A percentile compares a stretch with the other conserved stretches of the same genome.
phyloP scores from a whole-genome alignment of 2,888 invertebrate species.

The Eupeodes latifasciatus region DNA sequence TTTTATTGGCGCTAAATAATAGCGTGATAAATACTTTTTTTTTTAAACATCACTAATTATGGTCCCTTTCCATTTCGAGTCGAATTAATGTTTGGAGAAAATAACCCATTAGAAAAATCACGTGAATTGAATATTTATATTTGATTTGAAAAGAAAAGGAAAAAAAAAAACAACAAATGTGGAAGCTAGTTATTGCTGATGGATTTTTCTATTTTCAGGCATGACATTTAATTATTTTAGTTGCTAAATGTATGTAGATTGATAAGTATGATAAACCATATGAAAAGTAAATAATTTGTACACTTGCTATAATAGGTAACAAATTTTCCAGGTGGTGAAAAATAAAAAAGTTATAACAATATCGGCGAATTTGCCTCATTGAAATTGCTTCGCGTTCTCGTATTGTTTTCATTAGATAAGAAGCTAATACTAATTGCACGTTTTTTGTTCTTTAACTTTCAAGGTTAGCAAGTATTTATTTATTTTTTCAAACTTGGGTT shows the following conservation, averaged over 20 bases:
- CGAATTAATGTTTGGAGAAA: slow-evolving; percentile 1
- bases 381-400: neutral
- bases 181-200: neutral
- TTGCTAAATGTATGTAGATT: neutral
- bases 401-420: slow-evolving; percentile 28
- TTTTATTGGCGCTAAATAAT: slow-evolving; percentile 12
- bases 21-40: neutral
- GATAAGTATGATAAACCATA: slow-evolving; percentile 30
- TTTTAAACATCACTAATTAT: neutral
- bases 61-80: neutral
- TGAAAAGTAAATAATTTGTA: neutral
- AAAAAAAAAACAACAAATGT: neutral
- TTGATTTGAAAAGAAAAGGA: neutral
- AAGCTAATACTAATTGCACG: slow-evolving; percentile 7
- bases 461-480: slow-evolving; percentile 13
- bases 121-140: slow-evolving; percentile 33
- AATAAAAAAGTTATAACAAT: neutral
- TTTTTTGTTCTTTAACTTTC: slow-evolving; percentile 3
- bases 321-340: neutral
- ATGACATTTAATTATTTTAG: slow-evolving; percentile 37
- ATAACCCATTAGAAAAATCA: slow-evolving; percentile 15
- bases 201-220: slow-evolving; percentile 38
- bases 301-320: neutral
- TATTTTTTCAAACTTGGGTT: neutral
- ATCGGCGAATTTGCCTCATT: neutral